Evolutionary conservation across 1,140 invertebrate species (phyloP), one percentile per base, ranked within the genome.

Genomic region (Planococcus citri): DNA sequence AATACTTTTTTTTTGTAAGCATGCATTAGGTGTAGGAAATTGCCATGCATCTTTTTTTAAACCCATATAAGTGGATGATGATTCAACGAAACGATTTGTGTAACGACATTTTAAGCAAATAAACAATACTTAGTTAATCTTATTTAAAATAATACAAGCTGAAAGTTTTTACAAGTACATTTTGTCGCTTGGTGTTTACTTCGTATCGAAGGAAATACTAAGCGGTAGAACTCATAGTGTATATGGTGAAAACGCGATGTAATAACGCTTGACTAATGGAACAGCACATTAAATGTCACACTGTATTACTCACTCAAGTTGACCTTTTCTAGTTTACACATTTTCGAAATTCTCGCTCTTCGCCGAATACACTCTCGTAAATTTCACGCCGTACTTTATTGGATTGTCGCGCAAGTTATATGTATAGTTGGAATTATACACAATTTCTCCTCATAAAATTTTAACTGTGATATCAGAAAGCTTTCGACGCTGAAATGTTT

Each of bases 181-280:
- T 37, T 17, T n/a, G 6, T 51, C 17, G n/a, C 6, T 51, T 51
- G 29, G 41, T 51, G 41, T 51, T 9, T 9, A 51, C 12, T 20
- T 3, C 4, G 17, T 9, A 51, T 51, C 17, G 17, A n/a, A 51
- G 41, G 41, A n/a, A 51, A 6, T 51, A 51, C 6, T n/a, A 51
- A 51, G 6, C 41, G 41, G 17, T n/a, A 51, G 17, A 51, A 51
- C 17, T 51, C 41, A 51, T 9, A 51, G 6, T 51, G 41, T 51
- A 20, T 51, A 51, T 20, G 17, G 41, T 17, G 3, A 51, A 20
- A 51, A 51, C 17, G 17, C 41, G 41, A 51, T 51, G 41, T 51
- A 51, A 51, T 51, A 51, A 51, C 41, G 41, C 41, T 20, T 51
- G 41, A 51, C 41, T 51, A 51, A 51, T 51, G 41, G 41, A 51